Conservation (phyloP, 2,797 vertebrate species). For the Psittacula derbiana region DNA sequence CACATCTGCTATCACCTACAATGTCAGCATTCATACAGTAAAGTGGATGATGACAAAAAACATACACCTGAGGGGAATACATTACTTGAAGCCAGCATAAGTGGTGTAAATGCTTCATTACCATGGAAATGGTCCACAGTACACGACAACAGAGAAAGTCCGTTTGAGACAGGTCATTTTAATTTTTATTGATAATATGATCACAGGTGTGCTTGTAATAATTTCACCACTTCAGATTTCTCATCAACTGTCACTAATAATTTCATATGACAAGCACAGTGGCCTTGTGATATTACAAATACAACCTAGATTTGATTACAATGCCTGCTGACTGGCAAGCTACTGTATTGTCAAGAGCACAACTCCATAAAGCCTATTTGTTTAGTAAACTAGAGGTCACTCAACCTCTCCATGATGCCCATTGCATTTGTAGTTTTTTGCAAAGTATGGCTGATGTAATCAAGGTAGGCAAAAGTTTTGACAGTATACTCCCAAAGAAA, state of each 20-base stretch:
- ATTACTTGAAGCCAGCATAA: constrained; percentile 29
- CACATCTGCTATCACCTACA: constrained; percentile 23
- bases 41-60: constrained; percentile 42
- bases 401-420: neutral
- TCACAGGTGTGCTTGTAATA: constrained; percentile 72
- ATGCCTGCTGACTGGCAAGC: neutral
- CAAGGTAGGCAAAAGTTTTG: neutral
- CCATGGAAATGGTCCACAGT: constrained; percentile 22
- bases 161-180: constrained; percentile 49
- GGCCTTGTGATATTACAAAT: constrained; percentile 36
- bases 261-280: constrained; percentile 51
- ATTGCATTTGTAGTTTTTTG: neutral
- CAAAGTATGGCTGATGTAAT: neutral
- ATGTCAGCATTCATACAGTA: constrained; percentile 14
- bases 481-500: neutral
- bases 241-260: constrained; percentile 67
- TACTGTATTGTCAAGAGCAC: neutral
- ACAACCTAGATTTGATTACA: neutral
- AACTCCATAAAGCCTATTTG: neutral
- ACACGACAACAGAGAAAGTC: constrained; percentile 35
- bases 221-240: constrained; percentile 45
- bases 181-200: constrained; percentile 72
- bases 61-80: constrained; percentile 1
- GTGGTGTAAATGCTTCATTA: constrained; percentile 44
- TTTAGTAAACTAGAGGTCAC: constrained; percentile 18